Evolutionary conservation across 2,888 invertebrate species (phyloP), one percentile per base, ranked within the genome.

Genomic region (Lepidonotus clava): DNA sequence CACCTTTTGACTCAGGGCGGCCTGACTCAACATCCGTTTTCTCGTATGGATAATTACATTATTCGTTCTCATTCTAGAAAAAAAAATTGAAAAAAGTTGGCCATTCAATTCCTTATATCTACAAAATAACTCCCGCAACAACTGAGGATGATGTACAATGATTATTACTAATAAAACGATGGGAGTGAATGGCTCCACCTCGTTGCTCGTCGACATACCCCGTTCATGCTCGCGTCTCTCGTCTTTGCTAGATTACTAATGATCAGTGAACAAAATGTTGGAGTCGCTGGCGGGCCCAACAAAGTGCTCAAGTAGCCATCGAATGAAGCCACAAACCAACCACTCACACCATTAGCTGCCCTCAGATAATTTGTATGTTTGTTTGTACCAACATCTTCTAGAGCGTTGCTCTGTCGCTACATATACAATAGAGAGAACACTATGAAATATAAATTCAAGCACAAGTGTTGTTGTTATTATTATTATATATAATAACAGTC

Each of bases 401-500:
- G 80, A 80, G 41, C 46, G 32, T 5, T 11, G 80, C 80, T 46
- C 80, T 24, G 51, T 80, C 51, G 51, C 80, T 80, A 80, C 80
- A 51, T 46, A 80, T 80, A 80, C 80, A 80, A 41, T 40, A 80
- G 46, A 80, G 80, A 80, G 41, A 80, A 80, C 80, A 28, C 80
- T 80, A 80, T 80, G 80, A 80, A 80, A 80, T 80, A 80, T 80
- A 80, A 80, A 80, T 80, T 80, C 80, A 80, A 80, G 80, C 80
- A 80, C 80, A 80, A 80, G 80, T 80, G 80, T 80, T 76, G 36
- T 36, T 66, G 24, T 66, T 66, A 14, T 66, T 38, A 71, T 71
- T 71, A 71, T 71, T 38, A 71, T 71, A 71, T 46, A 18, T 46
- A 46, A 21, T 34, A 71, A n/a, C n/a, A n/a, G n/a, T n/a, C n/a